These are phyloP conservation scores for Cyanoliseus patagonus DNA, from an alignment of 2,113 vertebrate species.

Conservation along the genomic window DNA sequence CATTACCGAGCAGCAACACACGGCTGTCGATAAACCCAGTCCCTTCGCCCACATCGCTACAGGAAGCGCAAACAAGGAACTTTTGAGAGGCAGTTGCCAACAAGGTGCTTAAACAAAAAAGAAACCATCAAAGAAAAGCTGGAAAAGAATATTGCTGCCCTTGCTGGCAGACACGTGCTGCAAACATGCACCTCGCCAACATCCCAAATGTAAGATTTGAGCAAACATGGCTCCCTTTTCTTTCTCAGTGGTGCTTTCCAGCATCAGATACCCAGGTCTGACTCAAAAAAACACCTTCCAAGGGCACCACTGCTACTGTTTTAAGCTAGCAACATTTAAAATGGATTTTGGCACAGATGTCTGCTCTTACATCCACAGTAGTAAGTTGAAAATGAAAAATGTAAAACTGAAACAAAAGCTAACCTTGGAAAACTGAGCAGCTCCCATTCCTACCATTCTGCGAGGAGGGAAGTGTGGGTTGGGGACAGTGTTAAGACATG, in stretches of 20 bases:
- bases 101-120: neutral
- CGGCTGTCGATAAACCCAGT: accelerated
- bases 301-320: neutral
- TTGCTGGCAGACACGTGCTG: accelerated
- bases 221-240: neutral
- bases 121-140: neutral
- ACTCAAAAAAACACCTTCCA: neutral
- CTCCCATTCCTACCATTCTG: neutral
- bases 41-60: accelerated
- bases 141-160: neutral
- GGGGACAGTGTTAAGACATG: accelerated
- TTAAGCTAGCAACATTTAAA: neutral
- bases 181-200: neutral
- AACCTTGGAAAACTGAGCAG: neutral
- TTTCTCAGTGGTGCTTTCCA: neutral
- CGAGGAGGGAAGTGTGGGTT: neutral
- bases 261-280: neutral
- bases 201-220: accelerated
- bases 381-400: neutral
- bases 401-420: neutral
- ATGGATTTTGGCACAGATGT: neutral
- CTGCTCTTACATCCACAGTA: neutral
- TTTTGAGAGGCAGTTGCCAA: neutral
- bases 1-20: neutral
- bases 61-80: neutral